phyloP scores from a whole-genome alignment of 2,797 vertebrate species.

The Acipenser ruthenus region DNA sequence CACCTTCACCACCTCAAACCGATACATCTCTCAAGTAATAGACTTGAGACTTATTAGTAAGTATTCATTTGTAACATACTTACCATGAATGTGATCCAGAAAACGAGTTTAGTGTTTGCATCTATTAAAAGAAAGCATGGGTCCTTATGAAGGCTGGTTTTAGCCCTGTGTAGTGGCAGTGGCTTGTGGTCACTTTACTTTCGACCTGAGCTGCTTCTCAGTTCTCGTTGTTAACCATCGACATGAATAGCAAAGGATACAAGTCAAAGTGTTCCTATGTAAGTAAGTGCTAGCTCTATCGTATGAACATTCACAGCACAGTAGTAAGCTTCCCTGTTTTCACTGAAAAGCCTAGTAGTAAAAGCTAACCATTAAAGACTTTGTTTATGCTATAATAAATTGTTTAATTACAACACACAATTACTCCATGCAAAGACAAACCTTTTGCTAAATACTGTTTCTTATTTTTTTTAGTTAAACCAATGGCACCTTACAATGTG shows the following conservation, averaged over 20 bases:
- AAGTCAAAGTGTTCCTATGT: too few relatives aligned
- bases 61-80: slow-evolving; percentile 1
- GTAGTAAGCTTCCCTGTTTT: too few relatives aligned
- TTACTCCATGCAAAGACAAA: not conserved
- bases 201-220: too few relatives aligned
- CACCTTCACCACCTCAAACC: slow-evolving; percentile 25
- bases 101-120: not conserved
- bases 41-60: slow-evolving; percentile 35
- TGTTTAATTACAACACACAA: not conserved
- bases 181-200: too few relatives aligned
- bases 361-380: not conserved
- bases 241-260: too few relatives aligned
- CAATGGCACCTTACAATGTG: slow-evolving; percentile 36
- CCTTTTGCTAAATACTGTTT: not conserved
- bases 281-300: too few relatives aligned
- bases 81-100: not conserved
- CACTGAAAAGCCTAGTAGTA: too few relatives aligned
- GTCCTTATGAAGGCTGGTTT: too few relatives aligned
- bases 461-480: slow-evolving; percentile 42
- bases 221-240: too few relatives aligned
- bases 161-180: too few relatives aligned
- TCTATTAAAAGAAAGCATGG: too few relatives aligned
- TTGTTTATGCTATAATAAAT: not conserved
- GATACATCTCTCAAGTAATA: slow-evolving; percentile 7
- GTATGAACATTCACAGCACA: too few relatives aligned